Base-by-base conservation (phyloP, 2,888 invertebrate species). In the Nasonia oneida region DNA sequence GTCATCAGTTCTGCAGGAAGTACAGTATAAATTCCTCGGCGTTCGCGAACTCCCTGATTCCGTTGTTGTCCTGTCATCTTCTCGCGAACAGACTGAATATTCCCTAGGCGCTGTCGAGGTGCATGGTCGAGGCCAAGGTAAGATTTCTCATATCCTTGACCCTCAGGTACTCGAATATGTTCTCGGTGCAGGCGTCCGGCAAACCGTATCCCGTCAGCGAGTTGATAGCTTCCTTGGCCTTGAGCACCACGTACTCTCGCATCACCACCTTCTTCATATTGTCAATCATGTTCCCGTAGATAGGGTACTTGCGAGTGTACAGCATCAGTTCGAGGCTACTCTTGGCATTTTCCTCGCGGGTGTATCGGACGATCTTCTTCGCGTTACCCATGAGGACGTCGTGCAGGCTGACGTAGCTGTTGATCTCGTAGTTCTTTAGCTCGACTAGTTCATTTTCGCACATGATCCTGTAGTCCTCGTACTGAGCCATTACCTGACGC, bases 271-370 rank as follows among this genome's bases (percentile, higher is more conserved):
- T 74, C 8, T 39, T 74, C 14, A 29, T 39, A 8, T 42, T 47
- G n/a, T 81, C 81, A 14, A 81, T 42, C 23, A 81, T 37, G 10
- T n/a, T 81, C 8, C 81, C 74, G n/a, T 81, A 81, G 42, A 81
- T 42, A 2, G 81, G 81, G 70, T 29, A 81, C 29, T 8, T 29
- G 1, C 12, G 39, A 8, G 23, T 47, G n/a, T 37, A 61, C 14
- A 47, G n/a, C 4, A 18, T 33, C 12, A 18, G 4, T 23, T 81
- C 81, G 2, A 81, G 29, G n/a, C 37, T 74, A 1, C 1, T 14
- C 12, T 57, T 73, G n/a, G 74, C 73, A 14, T 42, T 61, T n/a
- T 57, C 74, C 6, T 81, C 81, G 1, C 74, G 14, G 2, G 42
- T 81, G 29, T 81, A 64, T 1, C 74, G 61, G 18, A 57, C 73